These are phyloP conservation scores for Atherinosoma microstoma DNA, from an alignment of 2,797 vertebrate genomes.

Conservation along the genomic window DNA sequence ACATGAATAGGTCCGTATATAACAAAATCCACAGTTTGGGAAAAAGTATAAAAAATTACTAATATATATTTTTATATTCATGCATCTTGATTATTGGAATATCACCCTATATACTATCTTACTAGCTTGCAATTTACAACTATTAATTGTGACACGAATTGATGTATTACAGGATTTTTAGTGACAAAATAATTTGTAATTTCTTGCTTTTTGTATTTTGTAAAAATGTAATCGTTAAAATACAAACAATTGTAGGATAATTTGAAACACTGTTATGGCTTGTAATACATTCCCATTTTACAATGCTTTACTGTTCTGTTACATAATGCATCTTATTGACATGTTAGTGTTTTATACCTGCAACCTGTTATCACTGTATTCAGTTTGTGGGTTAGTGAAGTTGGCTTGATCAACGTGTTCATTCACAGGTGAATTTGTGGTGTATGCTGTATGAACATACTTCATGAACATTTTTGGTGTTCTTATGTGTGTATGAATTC, in stretches of 20 bases:
- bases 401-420: background rate
- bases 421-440: slow-evolving; percentile 8
- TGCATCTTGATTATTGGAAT: background rate
- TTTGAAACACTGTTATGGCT: too few relatives aligned
- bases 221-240: background rate
- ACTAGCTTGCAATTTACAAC: background rate
- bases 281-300: background rate
- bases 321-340: too few relatives aligned
- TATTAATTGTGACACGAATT: background rate
- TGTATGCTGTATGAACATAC: background rate
- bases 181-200: background rate
- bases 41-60: background rate
- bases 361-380: background rate
- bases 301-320: background rate
- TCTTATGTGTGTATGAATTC: background rate
- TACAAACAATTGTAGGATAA: background rate
- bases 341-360: too few relatives aligned
- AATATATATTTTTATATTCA: background rate
- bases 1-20: background rate
- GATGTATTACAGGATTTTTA: background rate
- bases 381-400: slow-evolving; percentile 30
- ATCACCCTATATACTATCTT: background rate
- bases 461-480: too few relatives aligned
- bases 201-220: background rate
- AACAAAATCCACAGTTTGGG: background rate